Conservation (phyloP, 1,140 invertebrate species). For the Saccostrea echinata region DNA sequence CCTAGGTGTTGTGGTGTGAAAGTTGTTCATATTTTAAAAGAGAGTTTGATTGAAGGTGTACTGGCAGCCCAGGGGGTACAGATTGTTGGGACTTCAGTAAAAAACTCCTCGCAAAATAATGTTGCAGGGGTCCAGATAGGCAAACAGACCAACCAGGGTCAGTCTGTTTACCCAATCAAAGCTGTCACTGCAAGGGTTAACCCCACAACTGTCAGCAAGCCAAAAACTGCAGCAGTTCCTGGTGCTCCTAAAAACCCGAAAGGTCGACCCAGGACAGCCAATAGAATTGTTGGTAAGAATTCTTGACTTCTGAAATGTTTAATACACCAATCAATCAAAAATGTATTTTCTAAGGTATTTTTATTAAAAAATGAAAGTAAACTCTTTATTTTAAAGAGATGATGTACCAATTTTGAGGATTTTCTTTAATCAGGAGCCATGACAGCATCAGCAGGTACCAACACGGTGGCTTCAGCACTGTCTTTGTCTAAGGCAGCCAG, state of each 20-base stretch:
- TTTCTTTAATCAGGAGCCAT: constrained; percentile 35
- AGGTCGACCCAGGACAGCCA: constrained; percentile 51
- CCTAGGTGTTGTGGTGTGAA: constrained; percentile 24
- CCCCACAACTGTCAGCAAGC: constrained; percentile 42
- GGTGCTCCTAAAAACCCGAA: constrained; percentile 45
- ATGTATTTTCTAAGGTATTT: no score
- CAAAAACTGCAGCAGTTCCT: constrained; percentile 40
- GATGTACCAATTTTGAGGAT: no score
- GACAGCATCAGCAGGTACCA: constrained; percentile 57
- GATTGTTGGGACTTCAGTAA: constrained; percentile 25
- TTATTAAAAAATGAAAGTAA: no score
- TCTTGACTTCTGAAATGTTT: background rate
- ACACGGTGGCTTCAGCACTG: constrained; percentile 72
- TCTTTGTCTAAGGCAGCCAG: constrained; percentile 60
- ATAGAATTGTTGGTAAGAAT: constrained; percentile 46
- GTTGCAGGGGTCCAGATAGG: constrained; percentile 61
- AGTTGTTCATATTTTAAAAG: constrained; percentile 1
- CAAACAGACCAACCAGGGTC: constrained; percentile 49
- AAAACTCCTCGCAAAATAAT: constrained; percentile 33
- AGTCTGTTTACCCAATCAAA: constrained; percentile 55
- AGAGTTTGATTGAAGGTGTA: constrained; percentile 36
- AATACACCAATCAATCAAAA: background rate
- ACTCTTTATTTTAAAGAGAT: no score
- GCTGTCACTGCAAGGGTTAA: constrained; percentile 52
- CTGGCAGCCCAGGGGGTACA: constrained; percentile 40